phyloP scores from a whole-genome alignment of 2,113 vertebrate genomes.

The Hoplias malabaricus region DNA sequence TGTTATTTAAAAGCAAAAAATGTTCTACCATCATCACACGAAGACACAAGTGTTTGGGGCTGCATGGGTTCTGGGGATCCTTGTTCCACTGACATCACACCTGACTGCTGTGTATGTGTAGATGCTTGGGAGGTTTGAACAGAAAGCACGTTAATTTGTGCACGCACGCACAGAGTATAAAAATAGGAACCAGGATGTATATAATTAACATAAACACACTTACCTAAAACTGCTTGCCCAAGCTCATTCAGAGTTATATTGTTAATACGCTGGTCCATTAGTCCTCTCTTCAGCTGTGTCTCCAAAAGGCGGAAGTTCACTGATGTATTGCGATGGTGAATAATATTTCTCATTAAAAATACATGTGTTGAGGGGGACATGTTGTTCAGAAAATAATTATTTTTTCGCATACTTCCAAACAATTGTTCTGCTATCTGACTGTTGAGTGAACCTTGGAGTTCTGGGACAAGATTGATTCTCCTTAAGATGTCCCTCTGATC shows the following conservation, averaged over 20 bases:
- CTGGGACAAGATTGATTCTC: constrained; percentile 28
- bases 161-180: not conserved
- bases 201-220: not conserved
- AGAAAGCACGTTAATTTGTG: no score
- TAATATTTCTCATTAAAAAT: constrained; percentile 1
- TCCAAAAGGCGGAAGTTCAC: not conserved
- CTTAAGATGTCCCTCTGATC: constrained; percentile 36
- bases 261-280: not conserved
- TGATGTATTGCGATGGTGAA: not conserved
- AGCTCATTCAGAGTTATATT: not conserved
- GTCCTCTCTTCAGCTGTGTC: not conserved
- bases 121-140: no score
- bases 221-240: constrained; percentile 1
- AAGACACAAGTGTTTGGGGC: no score
- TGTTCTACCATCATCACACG: no score
- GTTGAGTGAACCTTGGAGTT: constrained; percentile 38
- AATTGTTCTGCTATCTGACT: constrained; percentile 43
- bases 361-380: no score
- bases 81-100: no score
- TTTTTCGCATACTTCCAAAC: not conserved
- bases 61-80: no score
- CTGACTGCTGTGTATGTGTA: no score
- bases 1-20: no score
- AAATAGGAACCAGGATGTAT: not conserved
- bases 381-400: constrained; percentile 8